These are phyloP conservation scores for Grantiella picta DNA, from an alignment of 2,113 vertebrate genomes.

Conservation along the genomic window DNA sequence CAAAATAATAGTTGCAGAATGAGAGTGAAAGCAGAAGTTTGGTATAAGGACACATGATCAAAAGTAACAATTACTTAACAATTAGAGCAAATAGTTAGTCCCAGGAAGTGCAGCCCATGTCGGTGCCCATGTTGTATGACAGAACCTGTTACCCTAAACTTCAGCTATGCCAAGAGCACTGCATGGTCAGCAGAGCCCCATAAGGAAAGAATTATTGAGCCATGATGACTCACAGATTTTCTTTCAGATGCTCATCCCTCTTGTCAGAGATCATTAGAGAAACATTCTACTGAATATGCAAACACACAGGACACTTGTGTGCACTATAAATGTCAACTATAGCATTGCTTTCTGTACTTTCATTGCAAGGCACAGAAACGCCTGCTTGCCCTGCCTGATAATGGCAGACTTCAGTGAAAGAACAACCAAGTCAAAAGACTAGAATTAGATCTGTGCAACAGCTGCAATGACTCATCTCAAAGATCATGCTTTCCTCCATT, in stretches of 20 bases:
- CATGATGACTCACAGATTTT: not conserved
- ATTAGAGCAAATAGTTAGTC: not conserved
- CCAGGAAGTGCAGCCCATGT: not conserved
- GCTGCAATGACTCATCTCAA: conserved; percentile 19
- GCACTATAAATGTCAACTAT: not conserved
- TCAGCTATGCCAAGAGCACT: not conserved
- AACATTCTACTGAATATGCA: not conserved
- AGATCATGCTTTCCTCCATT: conserved; percentile 6
- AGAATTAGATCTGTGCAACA: conserved; percentile 18
- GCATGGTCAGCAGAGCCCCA: not conserved
- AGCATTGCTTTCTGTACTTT: not conserved
- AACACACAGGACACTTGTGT: not conserved
- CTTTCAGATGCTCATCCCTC: not conserved
- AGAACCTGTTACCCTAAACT: not conserved
- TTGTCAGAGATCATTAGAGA: not conserved
- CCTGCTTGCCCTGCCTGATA: not conserved
- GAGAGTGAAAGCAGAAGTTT: not conserved
- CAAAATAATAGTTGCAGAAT: not conserved
- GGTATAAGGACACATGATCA: not conserved
- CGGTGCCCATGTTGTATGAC: fast-evolving
- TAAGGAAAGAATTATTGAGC: not conserved
- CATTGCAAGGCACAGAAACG: not conserved
- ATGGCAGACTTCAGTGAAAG: not conserved
- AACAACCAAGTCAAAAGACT: not conserved
- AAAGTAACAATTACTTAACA: not conserved